A percentile compares a stretch with the other conserved stretches of the same genome.
These are phyloP conservation scores for Bergia sp. DNA, from an alignment of 92 coral and sea anemone genomes.

Conservation along the genomic window DNA sequence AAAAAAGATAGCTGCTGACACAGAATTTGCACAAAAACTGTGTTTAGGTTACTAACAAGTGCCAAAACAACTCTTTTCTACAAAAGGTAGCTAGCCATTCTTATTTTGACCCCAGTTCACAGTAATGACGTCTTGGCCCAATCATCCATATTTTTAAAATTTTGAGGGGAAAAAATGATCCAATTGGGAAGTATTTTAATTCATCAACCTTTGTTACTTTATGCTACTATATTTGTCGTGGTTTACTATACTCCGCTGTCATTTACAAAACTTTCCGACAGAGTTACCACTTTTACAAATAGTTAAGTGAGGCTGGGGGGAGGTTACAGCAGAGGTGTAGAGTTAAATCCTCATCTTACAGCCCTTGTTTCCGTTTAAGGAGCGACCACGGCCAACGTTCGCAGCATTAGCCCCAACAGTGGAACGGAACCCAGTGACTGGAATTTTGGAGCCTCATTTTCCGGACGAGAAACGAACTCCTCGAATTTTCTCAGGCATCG, in stretches of 20 bases:
- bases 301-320: background rate
- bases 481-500: slow-evolving; percentile 95
- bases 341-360: too few relatives aligned
- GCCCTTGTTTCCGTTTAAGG: slow-evolving; percentile 54
- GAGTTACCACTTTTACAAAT: background rate
- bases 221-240: background rate
- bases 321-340: background rate
- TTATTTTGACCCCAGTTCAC: background rate
- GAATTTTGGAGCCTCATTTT: slow-evolving; percentile 97
- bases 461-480: slow-evolving; percentile 97
- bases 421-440: slow-evolving; percentile 98
- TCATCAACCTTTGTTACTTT: background rate
- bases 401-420: slow-evolving; percentile 99
- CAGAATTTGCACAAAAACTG: background rate
- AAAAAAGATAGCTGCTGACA: background rate
- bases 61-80: too few relatives aligned
- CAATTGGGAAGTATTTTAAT: too few relatives aligned
- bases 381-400: slow-evolving; percentile 98
- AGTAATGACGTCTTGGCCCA: background rate
- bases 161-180: too few relatives aligned
- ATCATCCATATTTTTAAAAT: too few relatives aligned
- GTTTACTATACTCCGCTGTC: too few relatives aligned
- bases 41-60: background rate
- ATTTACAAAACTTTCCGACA: background rate
- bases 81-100: too few relatives aligned